phyloP scores from a whole-genome alignment of 2,113 vertebrate species.

The Corythoichthys haematopterus region DNA sequence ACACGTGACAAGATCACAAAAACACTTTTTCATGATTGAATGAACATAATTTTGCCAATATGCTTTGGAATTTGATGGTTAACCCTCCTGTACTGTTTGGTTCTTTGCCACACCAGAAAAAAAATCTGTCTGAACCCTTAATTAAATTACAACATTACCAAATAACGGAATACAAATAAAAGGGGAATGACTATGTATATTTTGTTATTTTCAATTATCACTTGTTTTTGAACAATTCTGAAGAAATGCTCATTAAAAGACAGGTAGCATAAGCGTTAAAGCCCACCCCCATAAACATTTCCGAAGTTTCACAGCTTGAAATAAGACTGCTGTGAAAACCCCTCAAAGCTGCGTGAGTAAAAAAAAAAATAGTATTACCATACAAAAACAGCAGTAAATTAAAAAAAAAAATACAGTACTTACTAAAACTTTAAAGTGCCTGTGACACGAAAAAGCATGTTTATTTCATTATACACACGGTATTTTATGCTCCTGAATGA shows the following conservation, averaged over 20 bases:
- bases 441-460: no score
- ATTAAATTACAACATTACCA: no score
- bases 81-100: neutral
- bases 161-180: no score
- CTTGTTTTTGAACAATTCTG: neutral
- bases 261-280: no score
- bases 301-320: no score
- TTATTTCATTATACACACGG: no score
- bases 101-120: neutral
- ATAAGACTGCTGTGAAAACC: no score
- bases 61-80: neutral
- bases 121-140: neutral
- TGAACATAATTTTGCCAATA: neutral
- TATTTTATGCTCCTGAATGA: no score
- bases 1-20: conserved; percentile 73
- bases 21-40: conserved; percentile 26
- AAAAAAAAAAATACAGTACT: neutral
- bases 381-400: neutral
- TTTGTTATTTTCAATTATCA: neutral
- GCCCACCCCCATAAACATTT: no score
- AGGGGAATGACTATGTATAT: neutral
- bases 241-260: neutral
- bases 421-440: no score
- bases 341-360: no score
- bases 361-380: no score